Evolutionary conservation across 2,888 invertebrate species (phyloP).

Genomic region (Tricholauxania praeusta): DNA sequence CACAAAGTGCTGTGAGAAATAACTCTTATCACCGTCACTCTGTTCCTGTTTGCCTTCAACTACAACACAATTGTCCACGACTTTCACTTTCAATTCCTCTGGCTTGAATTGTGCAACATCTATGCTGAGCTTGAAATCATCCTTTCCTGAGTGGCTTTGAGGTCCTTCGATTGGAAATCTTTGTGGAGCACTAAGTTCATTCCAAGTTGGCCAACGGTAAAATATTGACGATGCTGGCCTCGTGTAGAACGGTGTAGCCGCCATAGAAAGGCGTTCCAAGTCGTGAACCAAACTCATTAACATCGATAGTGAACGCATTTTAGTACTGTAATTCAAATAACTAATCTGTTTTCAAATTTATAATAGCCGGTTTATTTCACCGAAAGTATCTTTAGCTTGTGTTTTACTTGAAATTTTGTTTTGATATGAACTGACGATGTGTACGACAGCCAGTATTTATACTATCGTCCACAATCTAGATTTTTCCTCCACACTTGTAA

Average conservation of each 20-base stretch:
- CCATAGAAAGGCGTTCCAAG: conserved; percentile 15
- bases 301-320: conserved; percentile 27
- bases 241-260: not conserved
- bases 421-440: too few species aligned
- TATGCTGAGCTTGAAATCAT: conserved; percentile 76
- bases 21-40: conserved; percentile 78
- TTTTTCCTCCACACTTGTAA: too few species aligned
- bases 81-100: conserved; percentile 78
- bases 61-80: conserved; percentile 70
- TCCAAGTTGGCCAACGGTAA: not conserved
- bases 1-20: conserved; percentile 82
- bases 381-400: too few species aligned
- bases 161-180: conserved; percentile 3
- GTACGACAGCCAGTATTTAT: too few species aligned
- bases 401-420: too few species aligned
- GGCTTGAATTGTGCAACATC: conserved; percentile 79
- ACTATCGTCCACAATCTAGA: too few species aligned
- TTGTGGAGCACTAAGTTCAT: not conserved
- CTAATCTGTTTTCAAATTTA: too few species aligned
- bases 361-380: too few species aligned
- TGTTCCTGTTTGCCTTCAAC: conserved; percentile 81
- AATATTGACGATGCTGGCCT: conserved; percentile 2
- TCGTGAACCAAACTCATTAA: conserved; percentile 18
- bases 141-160: conserved; percentile 67
- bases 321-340: not conserved